Percentiles rank a stretch among this genome's conserved stretches.
Conservation (phyloP, 1,140 invertebrate species). For the Macrosteles quadrilineatus region DNA sequence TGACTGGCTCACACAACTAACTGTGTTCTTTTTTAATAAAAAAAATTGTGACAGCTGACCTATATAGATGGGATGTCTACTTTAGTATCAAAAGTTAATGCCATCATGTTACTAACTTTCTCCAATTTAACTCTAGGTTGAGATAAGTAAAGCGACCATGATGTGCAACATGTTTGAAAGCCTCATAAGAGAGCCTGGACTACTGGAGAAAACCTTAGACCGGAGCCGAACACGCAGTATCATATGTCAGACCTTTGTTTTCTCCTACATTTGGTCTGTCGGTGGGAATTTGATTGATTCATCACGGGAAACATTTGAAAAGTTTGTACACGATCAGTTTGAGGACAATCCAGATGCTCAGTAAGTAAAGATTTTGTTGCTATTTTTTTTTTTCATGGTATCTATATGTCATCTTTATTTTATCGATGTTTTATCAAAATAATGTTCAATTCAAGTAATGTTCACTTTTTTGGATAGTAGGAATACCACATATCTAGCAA, state of each 20-base stretch:
- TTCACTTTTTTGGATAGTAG: too few relatives aligned
- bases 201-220: slow-evolving; percentile 54
- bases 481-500: too few relatives aligned
- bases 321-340: slow-evolving; percentile 66
- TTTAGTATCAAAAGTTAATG: neutral
- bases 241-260: slow-evolving; percentile 70
- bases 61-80: slow-evolving; percentile 16
- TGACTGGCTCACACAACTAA: too few relatives aligned
- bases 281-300: slow-evolving; percentile 77
- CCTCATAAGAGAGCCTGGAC: slow-evolving; percentile 56
- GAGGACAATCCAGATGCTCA: slow-evolving; percentile 65
- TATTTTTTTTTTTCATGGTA: neutral
- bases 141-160: slow-evolving; percentile 75
- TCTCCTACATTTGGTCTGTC: slow-evolving; percentile 77
- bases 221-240: slow-evolving; percentile 61
- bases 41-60: slow-evolving; percentile 40
- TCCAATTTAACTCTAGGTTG: slow-evolving; percentile 70
- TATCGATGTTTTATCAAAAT: too few relatives aligned
- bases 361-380: slow-evolving; percentile 43
- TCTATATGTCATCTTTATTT: too few relatives aligned
- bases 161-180: slow-evolving; percentile 72
- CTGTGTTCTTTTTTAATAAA: too few relatives aligned
- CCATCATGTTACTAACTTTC: too few relatives aligned
- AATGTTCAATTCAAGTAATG: too few relatives aligned
- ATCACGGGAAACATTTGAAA: slow-evolving; percentile 69